A percentile compares a stretch with the other conserved stretches of the same genome.
These are phyloP conservation scores for Sclerodermus sp. DNA, from an alignment of 2,888 invertebrate genomes.

Conservation along the genomic window DNA sequence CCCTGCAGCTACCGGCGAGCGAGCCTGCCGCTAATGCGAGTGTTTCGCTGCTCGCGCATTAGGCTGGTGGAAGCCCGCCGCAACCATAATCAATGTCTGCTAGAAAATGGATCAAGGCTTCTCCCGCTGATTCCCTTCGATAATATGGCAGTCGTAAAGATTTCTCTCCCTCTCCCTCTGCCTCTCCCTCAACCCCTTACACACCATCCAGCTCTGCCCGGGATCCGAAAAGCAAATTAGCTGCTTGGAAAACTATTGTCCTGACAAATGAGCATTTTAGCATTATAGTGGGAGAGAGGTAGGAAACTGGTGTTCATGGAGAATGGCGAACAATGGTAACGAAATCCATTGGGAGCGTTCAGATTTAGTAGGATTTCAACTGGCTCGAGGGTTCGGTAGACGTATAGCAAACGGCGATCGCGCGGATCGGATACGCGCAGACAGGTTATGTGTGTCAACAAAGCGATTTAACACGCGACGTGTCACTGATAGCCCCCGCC, in stretches of 20 bases:
- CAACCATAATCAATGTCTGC: constrained; percentile 42
- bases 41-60: constrained; percentile 35
- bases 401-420: constrained; percentile 31
- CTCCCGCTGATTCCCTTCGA: constrained; percentile 30
- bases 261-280: not conserved
- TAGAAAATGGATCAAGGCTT: constrained; percentile 34
- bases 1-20: constrained; percentile 32
- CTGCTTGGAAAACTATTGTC: too few relatives aligned
- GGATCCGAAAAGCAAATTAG: too few relatives aligned
- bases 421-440: constrained; percentile 43
- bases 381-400: constrained; percentile 6
- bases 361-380: not conserved
- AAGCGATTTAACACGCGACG: constrained; percentile 51
- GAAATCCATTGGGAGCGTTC: not conserved
- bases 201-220: too few relatives aligned
- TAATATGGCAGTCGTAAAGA: not conserved
- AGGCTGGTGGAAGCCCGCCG: too few relatives aligned
- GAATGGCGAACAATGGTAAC: not conserved
- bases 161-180: too few relatives aligned
- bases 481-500: constrained; percentile 50
- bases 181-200: too few relatives aligned
- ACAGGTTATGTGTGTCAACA: constrained; percentile 53
- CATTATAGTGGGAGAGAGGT: not conserved
- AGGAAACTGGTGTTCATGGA: not conserved
- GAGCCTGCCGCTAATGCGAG: constrained; percentile 43